Evolutionary conservation across 2,888 invertebrate genomes (phyloP).

Genomic region (Mythimna ferrago): DNA sequence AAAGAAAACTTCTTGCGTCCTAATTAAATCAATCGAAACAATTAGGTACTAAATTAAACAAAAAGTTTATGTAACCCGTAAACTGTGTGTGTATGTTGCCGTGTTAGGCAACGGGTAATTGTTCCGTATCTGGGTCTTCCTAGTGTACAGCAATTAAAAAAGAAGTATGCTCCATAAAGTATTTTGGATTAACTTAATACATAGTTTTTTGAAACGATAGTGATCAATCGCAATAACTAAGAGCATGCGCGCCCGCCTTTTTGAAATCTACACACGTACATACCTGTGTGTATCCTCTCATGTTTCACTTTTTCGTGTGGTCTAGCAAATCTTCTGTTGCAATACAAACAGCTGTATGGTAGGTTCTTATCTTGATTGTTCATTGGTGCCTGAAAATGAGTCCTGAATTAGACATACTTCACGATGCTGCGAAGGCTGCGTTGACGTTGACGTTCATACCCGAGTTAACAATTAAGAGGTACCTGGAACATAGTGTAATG

Average conservation of each 20-base stretch:
- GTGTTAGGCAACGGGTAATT: too few relatives aligned
- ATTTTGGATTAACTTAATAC: background rate
- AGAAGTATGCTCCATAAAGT: background rate
- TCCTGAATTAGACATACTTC: background rate
- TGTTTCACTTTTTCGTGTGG: conserved; percentile 96
- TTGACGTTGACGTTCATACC: too few relatives aligned
- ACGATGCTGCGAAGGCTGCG: too few relatives aligned
- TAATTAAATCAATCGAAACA: too few relatives aligned
- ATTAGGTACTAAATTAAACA: too few relatives aligned
- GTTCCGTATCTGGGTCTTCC: too few relatives aligned
- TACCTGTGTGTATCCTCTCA: conserved; percentile 95
- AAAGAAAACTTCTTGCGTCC: too few relatives aligned
- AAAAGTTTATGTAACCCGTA: too few relatives aligned
- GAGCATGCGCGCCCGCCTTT: background rate
- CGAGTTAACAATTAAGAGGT: too few relatives aligned
- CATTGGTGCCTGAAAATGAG: conserved; percentile 73
- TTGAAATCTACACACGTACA: background rate
- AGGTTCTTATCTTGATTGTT: conserved; percentile 80
- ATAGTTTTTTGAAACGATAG: background rate
- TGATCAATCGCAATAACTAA: background rate
- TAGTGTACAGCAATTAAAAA: background rate
- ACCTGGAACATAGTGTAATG: too few relatives aligned
- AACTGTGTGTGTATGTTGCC: too few relatives aligned
- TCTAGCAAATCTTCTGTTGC: conserved; percentile 93
- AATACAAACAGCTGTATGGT: conserved; percentile 93